Conservation (phyloP, 2,888 invertebrate genomes). For the Drosophila fulvimacula region DNA sequence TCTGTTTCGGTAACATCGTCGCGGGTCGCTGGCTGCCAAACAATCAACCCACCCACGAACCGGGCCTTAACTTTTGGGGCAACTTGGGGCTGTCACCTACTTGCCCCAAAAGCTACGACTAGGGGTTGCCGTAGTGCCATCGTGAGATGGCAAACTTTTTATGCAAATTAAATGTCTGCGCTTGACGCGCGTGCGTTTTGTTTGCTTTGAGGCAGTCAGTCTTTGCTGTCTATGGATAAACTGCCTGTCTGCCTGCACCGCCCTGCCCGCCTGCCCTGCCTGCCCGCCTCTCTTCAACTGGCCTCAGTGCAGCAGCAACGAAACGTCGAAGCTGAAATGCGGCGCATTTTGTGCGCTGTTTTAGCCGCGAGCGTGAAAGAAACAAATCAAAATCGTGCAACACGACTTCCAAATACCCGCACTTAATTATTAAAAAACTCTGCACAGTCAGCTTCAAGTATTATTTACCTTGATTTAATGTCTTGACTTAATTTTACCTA, state of each 20-base stretch:
- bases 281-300: background rate
- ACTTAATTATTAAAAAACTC: background rate
- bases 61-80: conserved; percentile 40
- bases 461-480: too few species aligned
- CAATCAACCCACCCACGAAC: conserved; percentile 70
- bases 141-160: conserved; percentile 69
- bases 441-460: background rate
- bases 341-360: conserved; percentile 28
- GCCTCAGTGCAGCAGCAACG: conserved; percentile 12
- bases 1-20: conserved; percentile 30
- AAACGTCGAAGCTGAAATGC: conserved; percentile 27
- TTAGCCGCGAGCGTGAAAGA: conserved; percentile 25
- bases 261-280: conserved; percentile 1
- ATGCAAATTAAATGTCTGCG: conserved; percentile 79
- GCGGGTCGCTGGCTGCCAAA: conserved; percentile 74
- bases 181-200: conserved; percentile 79
- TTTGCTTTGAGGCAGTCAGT: conserved; percentile 69
- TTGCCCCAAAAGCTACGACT: conserved; percentile 34
- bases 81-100: conserved; percentile 59
- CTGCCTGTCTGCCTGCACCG: conserved; percentile 20
- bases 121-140: conserved; percentile 37
- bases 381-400: background rate
- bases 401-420: conserved; percentile 18
- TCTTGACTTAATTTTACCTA: too few species aligned
- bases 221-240: conserved; percentile 41